Evolutionary conservation across 2,888 invertebrate genomes (phyloP), one percentile per base, ranked within the genome.

Genomic region (Diachrysia chrysitis): DNA sequence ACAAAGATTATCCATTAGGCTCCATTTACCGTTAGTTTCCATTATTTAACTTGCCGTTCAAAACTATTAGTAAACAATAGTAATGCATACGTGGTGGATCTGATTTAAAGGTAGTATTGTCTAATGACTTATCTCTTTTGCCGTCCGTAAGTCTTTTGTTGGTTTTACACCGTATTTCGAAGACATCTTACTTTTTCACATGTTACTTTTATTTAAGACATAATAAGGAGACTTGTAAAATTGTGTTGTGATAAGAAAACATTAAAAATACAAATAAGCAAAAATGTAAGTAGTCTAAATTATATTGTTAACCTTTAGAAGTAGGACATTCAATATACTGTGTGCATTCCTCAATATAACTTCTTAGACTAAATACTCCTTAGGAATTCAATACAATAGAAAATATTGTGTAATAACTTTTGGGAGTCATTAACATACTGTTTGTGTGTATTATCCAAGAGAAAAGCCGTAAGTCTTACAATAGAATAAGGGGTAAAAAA

Each of bases 191-290:
- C 6, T 63, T 68, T 63, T 65, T 51, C 51, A 51, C 46, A 60
- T 63, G 29, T 56, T 25, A 59, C 17, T 2, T 69, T 42, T 60
- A 53, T 60, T 25, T 35, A 35, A 23, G 21, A 21, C 5, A n/a
- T 53, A 16, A 53, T 35, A 66, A 63, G 21, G 21, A 55, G 23
- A 23, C 6, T 58, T 16, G 35, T 63, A 57, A 46, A 42, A 59
- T 73, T 69, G 55, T 32, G 51, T 71, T 63, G 56, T 59, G 70
- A 62, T 61, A 69, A 68, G 63, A 58, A 51, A 51, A 51, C 21
- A 61, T 66, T 46, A 9, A 54, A 10, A 37, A 57, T 62, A 48
- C 32, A 25, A 54, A 56, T 76, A 73, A 76, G 72, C 19, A 58
- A 59, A 70, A 62, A 23, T 66, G 35, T 67, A 58, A 51, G n/a